These are phyloP conservation scores for Cataglyphis livida DNA, from an alignment of 2,888 invertebrate species.

Conservation along the genomic window DNA sequence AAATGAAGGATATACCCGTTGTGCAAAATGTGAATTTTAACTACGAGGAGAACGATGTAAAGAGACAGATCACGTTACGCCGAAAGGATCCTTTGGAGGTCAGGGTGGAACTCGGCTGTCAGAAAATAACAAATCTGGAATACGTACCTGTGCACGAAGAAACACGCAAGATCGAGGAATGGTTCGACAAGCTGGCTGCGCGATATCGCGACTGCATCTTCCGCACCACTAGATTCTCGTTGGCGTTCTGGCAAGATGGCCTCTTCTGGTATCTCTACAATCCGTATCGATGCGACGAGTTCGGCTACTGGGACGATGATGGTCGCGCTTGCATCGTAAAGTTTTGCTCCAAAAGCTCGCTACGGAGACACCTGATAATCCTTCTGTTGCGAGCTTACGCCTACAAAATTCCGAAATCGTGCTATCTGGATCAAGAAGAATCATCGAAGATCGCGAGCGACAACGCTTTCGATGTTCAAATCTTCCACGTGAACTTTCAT, in stretches of 20 bases:
- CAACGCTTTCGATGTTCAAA: constrained; percentile 72
- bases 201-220: constrained; percentile 78
- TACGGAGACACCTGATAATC: constrained; percentile 80
- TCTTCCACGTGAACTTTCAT: constrained; percentile 77
- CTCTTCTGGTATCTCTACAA: constrained; percentile 82
- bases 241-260: constrained; percentile 82
- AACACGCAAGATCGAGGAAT: constrained; percentile 73
- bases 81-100: constrained; percentile 76
- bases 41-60: constrained; percentile 72
- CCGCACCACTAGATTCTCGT: constrained; percentile 75
- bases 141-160: constrained; percentile 67
- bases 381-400: constrained; percentile 78
- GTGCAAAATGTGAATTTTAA: constrained; percentile 55
- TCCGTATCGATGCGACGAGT: constrained; percentile 81
- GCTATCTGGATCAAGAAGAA: not conserved
- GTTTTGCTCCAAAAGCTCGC: constrained; percentile 77
- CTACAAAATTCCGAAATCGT: constrained; percentile 42
- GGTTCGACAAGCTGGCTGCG: constrained; percentile 76
- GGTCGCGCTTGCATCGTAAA: constrained; percentile 80
- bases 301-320: constrained; percentile 78
- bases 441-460: not conserved
- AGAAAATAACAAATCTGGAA: constrained; percentile 68
- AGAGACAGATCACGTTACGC: constrained; percentile 48
- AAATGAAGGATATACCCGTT: constrained; percentile 69
- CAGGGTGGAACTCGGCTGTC: constrained; percentile 69